A percentile compares a stretch with the other conserved stretches of the same genome.
These are phyloP conservation scores for Alviniconcha strummeri DNA, from an alignment of 2,888 invertebrate species.

Conservation along the genomic window DNA sequence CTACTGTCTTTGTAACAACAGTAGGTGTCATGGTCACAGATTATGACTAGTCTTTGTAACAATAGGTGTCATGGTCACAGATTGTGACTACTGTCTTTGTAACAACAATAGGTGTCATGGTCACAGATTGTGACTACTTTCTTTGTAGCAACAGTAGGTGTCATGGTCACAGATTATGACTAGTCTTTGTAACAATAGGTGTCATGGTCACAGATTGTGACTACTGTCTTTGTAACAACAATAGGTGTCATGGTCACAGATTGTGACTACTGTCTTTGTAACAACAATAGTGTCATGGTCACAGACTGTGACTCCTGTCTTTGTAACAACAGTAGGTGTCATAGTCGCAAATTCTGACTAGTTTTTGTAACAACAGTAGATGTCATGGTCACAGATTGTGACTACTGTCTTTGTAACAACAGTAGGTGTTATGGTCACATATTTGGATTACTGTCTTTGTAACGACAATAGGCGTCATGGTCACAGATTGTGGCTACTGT, in stretches of 20 bases:
- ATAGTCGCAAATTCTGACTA: slow-evolving; percentile 99
- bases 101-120: slow-evolving; percentile 52
- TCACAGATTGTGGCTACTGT: no score
- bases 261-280: no score
- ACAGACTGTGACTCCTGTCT: slow-evolving; percentile 73
- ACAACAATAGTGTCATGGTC: slow-evolving; percentile 68
- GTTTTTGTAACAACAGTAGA: slow-evolving; percentile 54
- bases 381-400: no score
- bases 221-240: slow-evolving; percentile 77
- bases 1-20: no score
- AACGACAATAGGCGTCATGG: no score
- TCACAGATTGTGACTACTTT: no score
- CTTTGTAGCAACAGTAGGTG: no score
- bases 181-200: slow-evolving; percentile 76
- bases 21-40: slow-evolving; percentile 68
- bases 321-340: slow-evolving; percentile 81
- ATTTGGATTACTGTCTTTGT: no score
- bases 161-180: slow-evolving; percentile 68
- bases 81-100: slow-evolving; percentile 87
- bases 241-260: slow-evolving; percentile 40
- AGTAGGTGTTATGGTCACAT: no score
- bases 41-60: slow-evolving; percentile 40
- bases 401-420: no score
- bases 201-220: slow-evolving; percentile 99
- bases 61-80: slow-evolving; percentile 97